These are phyloP conservation scores for Bothrops jararaca DNA, from an alignment of 2,113 vertebrate species.

Conservation along the genomic window DNA sequence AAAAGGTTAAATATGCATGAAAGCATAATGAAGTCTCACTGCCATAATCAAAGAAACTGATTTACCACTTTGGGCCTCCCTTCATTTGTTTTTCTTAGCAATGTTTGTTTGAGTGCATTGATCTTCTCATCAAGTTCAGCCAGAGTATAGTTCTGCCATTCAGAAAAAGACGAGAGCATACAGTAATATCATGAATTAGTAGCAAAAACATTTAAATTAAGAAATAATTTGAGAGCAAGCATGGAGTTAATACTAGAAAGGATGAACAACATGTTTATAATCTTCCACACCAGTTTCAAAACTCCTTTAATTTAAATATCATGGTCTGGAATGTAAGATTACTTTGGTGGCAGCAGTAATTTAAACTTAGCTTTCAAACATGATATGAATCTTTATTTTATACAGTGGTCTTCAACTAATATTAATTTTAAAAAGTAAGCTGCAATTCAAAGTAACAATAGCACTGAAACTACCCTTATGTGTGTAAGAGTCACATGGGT, in stretches of 20 bases:
- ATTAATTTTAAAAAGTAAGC: background rate
- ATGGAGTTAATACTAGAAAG: background rate
- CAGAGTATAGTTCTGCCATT: conserved; percentile 86
- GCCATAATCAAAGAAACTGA: conserved; percentile 65
- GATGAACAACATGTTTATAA: background rate
- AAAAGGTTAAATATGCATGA: conserved; percentile 23
- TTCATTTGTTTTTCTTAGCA: conserved; percentile 86
- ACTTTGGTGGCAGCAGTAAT: background rate
- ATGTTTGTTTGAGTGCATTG: conserved; percentile 84
- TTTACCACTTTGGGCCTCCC: conserved; percentile 70
- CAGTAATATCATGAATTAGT: conserved; percentile 56
- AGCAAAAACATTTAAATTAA: conserved; percentile 39
- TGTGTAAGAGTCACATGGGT: background rate
- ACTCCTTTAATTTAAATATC: background rate
- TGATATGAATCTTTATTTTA: background rate
- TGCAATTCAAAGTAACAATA: background rate
- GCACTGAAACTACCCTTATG: background rate
- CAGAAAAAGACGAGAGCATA: conserved; percentile 54
- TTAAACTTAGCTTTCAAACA: background rate
- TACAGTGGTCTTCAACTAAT: background rate
- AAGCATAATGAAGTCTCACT: conserved; percentile 31
- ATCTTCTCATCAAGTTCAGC: conserved; percentile 97
- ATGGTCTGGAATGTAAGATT: background rate
- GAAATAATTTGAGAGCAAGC: background rate
- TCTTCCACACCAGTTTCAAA: background rate